Conservation (phyloP, 2,113 vertebrate genomes). For the Brachyhypopomus occidentalis region DNA sequence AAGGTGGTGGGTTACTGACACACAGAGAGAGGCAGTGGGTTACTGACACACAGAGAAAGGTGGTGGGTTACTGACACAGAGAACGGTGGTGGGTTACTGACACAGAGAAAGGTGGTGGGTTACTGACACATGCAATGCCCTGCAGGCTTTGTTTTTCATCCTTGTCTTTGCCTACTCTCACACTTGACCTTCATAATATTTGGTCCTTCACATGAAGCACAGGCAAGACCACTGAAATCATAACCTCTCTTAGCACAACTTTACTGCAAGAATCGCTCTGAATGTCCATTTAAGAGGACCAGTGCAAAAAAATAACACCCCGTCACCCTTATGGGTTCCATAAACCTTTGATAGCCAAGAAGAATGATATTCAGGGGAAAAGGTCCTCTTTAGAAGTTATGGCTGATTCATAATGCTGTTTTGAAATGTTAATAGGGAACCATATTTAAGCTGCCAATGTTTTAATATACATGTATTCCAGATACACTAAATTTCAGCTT, state of each 20-base stretch:
- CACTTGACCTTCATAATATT: conserved; percentile 1
- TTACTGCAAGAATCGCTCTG: conserved; percentile 43
- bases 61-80: no score
- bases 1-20: no score
- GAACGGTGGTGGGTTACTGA: neutral
- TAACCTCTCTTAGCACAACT: conserved; percentile 18
- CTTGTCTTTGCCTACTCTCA: neutral
- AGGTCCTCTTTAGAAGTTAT: conserved; percentile 56
- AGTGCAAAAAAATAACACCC: conserved; percentile 40
- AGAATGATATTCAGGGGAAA: conserved; percentile 60
- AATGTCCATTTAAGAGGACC: conserved; percentile 34
- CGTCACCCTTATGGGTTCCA: conserved; percentile 48
- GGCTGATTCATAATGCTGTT: conserved; percentile 66
- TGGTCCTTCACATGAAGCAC: conserved; percentile 8
- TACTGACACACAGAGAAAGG: no score
- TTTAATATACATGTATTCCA: conserved; percentile 64
- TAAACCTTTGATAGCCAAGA: conserved; percentile 63
- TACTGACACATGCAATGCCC: neutral
- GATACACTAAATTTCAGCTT: conserved; percentile 61
- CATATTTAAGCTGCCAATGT: conserved; percentile 62
- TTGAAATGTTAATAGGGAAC: conserved; percentile 62
- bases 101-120: conserved; percentile 12
- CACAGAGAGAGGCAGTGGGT: no score
- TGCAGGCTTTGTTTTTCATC: conserved; percentile 2
- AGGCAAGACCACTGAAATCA: conserved; percentile 24